A percentile compares a stretch with the other conserved stretches of the same genome.
Evolutionary conservation across 2,113 vertebrate genomes (phyloP).

Genomic region (Peromyscus californicus): DNA sequence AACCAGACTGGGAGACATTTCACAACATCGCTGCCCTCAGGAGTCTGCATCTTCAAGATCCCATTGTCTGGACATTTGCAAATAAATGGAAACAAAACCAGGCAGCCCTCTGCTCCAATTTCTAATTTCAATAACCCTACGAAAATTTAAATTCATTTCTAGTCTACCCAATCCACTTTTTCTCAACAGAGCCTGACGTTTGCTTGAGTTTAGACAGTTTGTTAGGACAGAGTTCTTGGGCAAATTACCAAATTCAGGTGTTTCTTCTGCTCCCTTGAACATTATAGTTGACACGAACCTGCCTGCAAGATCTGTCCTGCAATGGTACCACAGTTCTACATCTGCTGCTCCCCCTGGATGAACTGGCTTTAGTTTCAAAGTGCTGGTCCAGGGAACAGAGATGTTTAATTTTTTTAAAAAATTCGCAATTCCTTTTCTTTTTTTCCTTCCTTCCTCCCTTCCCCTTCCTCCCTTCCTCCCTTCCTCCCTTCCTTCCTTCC

Average conservation of each 20-base stretch:
- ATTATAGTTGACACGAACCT: constrained; percentile 25
- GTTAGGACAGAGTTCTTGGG: not conserved
- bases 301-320: not conserved
- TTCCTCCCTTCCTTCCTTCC: not conserved
- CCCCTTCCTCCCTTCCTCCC: constrained; percentile 90
- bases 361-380: constrained; percentile 9
- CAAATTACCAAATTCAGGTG: not conserved
- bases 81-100: constrained; percentile 44
- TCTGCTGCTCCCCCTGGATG: constrained; percentile 8
- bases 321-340: not conserved
- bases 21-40: not conserved
- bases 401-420: not conserved
- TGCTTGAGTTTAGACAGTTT: constrained; percentile 13
- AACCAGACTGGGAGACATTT: not conserved
- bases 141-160: not conserved
- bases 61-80: constrained; percentile 17
- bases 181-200: not conserved
- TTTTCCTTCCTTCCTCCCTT: constrained; percentile 94
- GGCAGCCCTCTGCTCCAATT: not conserved
- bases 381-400: not conserved
- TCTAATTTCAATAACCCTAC: constrained; percentile 38
- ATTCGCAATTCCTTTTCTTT: not conserved
- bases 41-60: constrained; percentile 7
- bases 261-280: constrained; percentile 54
- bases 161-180: not conserved